Percentiles rank a stretch among this genome's conserved stretches.
Evolutionary conservation across 2,888 invertebrate species (phyloP).

Genomic region (Sepiola atlantica): DNA sequence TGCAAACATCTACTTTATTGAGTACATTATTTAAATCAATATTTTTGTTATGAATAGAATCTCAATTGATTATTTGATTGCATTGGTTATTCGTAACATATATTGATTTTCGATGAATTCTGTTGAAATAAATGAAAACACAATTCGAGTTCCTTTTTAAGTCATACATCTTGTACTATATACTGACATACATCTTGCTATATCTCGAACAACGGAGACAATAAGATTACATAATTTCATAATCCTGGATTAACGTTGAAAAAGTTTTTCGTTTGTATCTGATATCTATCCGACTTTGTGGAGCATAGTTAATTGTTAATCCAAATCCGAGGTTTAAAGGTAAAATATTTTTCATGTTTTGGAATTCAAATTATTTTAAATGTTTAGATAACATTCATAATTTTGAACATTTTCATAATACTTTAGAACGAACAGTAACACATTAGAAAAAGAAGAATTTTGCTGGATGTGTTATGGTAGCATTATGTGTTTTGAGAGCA

Average conservation of each 20-base stretch:
- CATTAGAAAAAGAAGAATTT: too few species aligned
- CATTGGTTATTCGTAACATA: background rate
- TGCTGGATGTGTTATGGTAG: too few species aligned
- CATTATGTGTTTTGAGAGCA: too few species aligned
- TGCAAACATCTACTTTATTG: background rate
- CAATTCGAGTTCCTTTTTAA: background rate
- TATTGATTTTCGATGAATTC: background rate
- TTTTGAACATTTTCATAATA: too few species aligned
- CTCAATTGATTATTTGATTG: background rate
- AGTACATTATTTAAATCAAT: background rate
- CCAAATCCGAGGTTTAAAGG: too few species aligned
- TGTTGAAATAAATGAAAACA: background rate
- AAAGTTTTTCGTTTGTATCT: background rate
- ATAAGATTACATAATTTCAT: background rate
- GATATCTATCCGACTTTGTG: background rate
- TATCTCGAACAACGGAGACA: background rate
- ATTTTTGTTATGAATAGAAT: background rate
- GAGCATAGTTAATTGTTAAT: background rate
- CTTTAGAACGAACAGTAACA: too few species aligned
- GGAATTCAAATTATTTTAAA: too few species aligned
- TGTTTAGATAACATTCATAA: too few species aligned
- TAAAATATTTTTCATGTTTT: too few species aligned
- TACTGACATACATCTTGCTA: background rate
- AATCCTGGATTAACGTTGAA: background rate
- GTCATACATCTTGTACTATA: background rate